Conservation (phyloP, 2,888 invertebrate genomes). For the Serripes groenlandicus region DNA sequence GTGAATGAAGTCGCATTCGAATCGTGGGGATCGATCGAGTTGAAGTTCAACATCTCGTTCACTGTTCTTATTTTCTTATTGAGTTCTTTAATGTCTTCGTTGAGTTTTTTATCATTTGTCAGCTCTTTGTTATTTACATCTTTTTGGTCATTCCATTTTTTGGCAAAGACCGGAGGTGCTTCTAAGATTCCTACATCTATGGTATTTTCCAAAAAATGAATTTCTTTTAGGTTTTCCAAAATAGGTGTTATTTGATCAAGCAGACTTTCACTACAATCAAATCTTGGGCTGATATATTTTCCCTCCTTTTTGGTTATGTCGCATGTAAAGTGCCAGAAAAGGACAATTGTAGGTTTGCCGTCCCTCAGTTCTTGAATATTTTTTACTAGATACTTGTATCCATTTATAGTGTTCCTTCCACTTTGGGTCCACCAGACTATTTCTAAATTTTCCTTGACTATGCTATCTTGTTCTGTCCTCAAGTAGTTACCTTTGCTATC, state of each 20-base stretch:
- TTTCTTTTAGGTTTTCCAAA: background rate
- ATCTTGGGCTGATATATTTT: background rate
- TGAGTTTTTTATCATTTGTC: background rate
- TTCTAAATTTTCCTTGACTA: background rate
- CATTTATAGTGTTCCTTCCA: background rate
- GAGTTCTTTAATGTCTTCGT: background rate
- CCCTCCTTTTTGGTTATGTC: background rate
- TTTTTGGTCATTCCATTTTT: background rate
- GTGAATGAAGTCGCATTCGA: background rate
- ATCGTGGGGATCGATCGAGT: background rate
- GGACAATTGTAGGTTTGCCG: background rate
- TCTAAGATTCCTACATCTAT: background rate
- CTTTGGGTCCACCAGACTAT: background rate
- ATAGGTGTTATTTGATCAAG: background rate
- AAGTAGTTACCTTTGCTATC: conserved; percentile 4
- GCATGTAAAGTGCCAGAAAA: conserved; percentile 7
- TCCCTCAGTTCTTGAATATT: background rate
- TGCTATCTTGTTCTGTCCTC: background rate
- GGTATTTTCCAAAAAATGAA: background rate
- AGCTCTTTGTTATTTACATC: background rate
- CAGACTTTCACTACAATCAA: background rate
- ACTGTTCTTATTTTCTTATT: background rate
- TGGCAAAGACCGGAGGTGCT: background rate
- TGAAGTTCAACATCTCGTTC: background rate
- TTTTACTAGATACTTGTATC: background rate